These are phyloP conservation scores for Aphidius ervi DNA, from an alignment of 1,140 invertebrate species.

Conservation along the genomic window DNA sequence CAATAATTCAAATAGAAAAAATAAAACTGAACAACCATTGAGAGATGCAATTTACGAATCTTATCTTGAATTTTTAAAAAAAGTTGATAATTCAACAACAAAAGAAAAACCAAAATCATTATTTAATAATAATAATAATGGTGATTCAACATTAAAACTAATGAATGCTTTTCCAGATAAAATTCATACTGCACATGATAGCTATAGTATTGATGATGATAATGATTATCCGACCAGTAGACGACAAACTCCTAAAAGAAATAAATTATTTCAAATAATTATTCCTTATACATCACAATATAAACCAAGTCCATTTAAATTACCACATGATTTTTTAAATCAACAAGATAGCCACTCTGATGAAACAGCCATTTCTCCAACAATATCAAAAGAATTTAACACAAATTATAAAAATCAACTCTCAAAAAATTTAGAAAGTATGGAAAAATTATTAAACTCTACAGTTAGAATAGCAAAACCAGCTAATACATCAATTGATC, in stretches of 20 bases:
- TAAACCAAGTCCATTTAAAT: constrained; percentile 55
- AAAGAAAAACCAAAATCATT: no score
- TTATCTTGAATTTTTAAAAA: no score
- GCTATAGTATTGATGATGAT: not conserved
- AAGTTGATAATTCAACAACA: no score
- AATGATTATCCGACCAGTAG: not conserved
- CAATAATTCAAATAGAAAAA: no score
- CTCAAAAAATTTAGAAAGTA: constrained; percentile 29
- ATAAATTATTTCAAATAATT: constrained; percentile 64
- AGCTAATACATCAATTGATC: constrained; percentile 60
- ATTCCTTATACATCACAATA: constrained; percentile 70
- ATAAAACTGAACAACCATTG: no score
- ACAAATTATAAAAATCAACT: constrained; percentile 40
- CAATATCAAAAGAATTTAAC: constrained; percentile 26
- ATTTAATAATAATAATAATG: no score
- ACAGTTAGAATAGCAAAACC: constrained; percentile 35
- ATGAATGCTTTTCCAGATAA: not conserved
- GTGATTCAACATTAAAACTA: not conserved
- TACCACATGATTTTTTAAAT: constrained; percentile 37
- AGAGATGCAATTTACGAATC: no score
- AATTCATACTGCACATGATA: not conserved
- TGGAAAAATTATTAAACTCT: constrained; percentile 32
- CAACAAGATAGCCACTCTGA: constrained; percentile 40
- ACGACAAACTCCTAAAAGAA: constrained; percentile 1
- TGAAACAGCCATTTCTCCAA: constrained; percentile 46